Base-by-base conservation (phyloP, 2,888 invertebrate genomes). In the Pristionchus arcanus region DNA sequence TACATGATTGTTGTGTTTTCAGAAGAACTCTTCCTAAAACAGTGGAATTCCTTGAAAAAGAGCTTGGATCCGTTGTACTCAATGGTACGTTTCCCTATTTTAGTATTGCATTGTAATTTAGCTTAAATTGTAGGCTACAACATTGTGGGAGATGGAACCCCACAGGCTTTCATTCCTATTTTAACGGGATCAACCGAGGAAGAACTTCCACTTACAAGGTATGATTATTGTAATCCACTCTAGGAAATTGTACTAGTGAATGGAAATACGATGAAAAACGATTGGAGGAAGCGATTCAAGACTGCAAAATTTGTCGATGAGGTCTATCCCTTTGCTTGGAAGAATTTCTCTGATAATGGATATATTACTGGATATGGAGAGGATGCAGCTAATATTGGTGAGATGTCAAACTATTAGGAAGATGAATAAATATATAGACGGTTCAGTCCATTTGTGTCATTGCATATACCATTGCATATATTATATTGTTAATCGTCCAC, bases 281-380 rank as follows among this genome's bases (percentile, higher is more conserved):
- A 49, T 53, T 68, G 21, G 28, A 92, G 96, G 94, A 92, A 95
- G 94, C 53, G 94, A 92, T 92, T 90, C 91, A 21, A 92, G 90
- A 88, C 92, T 16, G 95, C 96, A 0, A 93, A 92, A 53, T 93
- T 94, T 59, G 96, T 96, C 13, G 96, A 96, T 91, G 96, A 96
- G 90, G 95, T 94, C 16, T 95, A 95, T 92, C 96, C 96, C 16
- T 96, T 96, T 94, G 95, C 96, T 31, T 96, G 96, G 96, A 92
- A 91, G 28, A 94, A 95, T 85, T 94, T 92, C 87, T 93, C 94
- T 31, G 92, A 95, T 11, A 92, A 92, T 13, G 96, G 96, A 7
- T 96, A 96, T 91, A 95, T 95, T 49, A 97, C 97, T 2, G 97
- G 97, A 0, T 98, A 97, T 95, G 97, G 97, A 93, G 98, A 98